Evolutionary conservation across 2,797 vertebrate genomes (phyloP), one percentile per base, ranked within the genome.

Genomic region (Siniperca obscura): DNA sequence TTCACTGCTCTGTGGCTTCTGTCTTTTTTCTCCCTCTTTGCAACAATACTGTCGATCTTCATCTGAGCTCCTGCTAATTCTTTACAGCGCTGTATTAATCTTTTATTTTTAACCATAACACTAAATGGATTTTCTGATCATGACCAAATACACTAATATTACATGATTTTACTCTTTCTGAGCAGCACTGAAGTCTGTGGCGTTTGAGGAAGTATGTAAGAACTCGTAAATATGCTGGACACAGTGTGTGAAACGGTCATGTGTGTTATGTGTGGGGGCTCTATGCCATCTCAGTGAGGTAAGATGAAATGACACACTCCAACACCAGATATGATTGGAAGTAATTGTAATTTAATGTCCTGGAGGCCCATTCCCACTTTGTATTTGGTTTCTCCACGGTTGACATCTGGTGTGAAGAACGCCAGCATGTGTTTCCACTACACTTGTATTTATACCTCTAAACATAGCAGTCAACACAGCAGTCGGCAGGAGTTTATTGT

Each of bases 341-440:
- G 86, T 92, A 92, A 91, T 93, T 91, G 90, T 88, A 50, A 92
- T 94, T 93, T 93, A 91, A 92, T 91, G 90, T 93, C 89, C 89
- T 86, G 82, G 84, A 88, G 91, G 86, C 87, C 80, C 81, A 27
- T 86, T 90, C 80, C 81, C 76, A 86, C 84, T 86, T 90, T 88
- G 76, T 53, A 72, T 85, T 90, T 82, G 78, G 27, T 81, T 88
- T 90, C 92, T 91, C 91, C 87, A 89, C 36, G 79, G 85, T 81
- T 60, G 60, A 93, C 91, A 93, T 94, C 93, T 95, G 92, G 92
- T 83, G 85, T 61, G 64, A 89, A 88, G 91, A 90, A 85, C 17
- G 81, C 74, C 90, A 62, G 84, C 93, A 93, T 94, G 90, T 94
- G 92, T 95, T 95, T 93, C 90, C 87, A 92, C 91, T 94, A 89